Evolutionary conservation across 2,113 vertebrate species (phyloP), one percentile per base, ranked within the genome.

Genomic region (Colistium nudipinnis): DNA sequence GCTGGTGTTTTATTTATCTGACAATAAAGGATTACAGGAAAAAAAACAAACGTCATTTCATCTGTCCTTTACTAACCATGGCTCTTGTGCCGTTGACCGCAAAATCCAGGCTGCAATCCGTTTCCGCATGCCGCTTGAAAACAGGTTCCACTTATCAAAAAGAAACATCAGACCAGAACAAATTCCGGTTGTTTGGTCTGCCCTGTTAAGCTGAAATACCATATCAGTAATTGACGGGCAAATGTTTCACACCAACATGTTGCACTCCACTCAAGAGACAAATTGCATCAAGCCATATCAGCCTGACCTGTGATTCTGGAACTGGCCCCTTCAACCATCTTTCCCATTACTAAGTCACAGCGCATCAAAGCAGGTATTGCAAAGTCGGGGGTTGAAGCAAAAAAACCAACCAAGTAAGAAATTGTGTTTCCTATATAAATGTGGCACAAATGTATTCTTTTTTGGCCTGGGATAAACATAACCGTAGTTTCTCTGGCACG

Each of bases 231-330:
- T 53, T 66, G 35, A 12, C 68, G 47, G 20, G 52, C 64, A 48
- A 53, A 66, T 73, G 2, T 71, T 49, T 14, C 22, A 61, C 52
- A 17, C 44, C 77, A 55, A 27, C 36, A 28, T 63, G 19, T 51
- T 76, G 16, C 31, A 25, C 17, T 59, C 28, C 27, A 27, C 16
- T 63, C 30, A 28, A 31, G 47, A 38, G 41, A 11, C 66, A 11
- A 4, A 62, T 68, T 12, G 31, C 49, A 60, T 24, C 0, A 19
- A 48, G 27, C 51, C 52, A 72, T 60, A 47, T 83, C 39, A 57
- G 38, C 2, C 28, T 70, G 63, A 75, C 74, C 74, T 27, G 36
- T 48, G 55, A 62, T 45, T 80, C 35, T 56, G 28, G 51, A 70
- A 48, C 22, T 22, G 8, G 30, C 4, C 14, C 12, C 41, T 43